phyloP scores from a whole-genome alignment of 1,140 invertebrate species.

The Ectropis grisescens region DNA sequence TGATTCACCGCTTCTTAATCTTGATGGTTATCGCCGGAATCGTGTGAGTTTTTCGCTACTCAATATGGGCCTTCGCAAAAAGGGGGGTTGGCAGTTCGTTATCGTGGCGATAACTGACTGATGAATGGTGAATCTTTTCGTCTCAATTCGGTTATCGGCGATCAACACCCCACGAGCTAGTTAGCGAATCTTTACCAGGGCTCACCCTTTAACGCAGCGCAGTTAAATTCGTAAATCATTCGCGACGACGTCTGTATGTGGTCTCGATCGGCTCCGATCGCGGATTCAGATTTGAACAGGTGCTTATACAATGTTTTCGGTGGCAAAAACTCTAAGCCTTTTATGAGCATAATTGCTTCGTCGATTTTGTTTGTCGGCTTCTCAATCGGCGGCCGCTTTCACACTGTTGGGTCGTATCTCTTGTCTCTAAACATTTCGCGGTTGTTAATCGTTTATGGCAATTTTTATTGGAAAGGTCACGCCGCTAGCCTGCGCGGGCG shows the following conservation, averaged over 20 bases:
- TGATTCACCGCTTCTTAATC: background rate
- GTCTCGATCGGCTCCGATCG: constrained; percentile 23
- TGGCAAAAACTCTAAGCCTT: constrained; percentile 27
- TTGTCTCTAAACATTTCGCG: too few relatives aligned
- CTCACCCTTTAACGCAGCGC: constrained; percentile 12
- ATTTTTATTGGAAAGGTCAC: constrained; percentile 24
- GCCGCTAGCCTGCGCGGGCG: background rate
- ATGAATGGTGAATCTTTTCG: constrained; percentile 47
- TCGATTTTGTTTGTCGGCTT: constrained; percentile 28
- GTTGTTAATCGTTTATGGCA: constrained; percentile 1
- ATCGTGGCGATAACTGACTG: constrained; percentile 48
- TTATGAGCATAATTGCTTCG: constrained; percentile 40
- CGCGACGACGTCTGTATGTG: constrained; percentile 45
- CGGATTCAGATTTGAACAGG: constrained; percentile 33
- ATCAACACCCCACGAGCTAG: constrained; percentile 50
- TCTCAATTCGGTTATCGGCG: constrained; percentile 60
- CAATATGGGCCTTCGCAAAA: constrained; percentile 37
- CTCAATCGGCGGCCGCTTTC: constrained; percentile 18
- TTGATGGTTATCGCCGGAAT: constrained; percentile 22
- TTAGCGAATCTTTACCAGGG: constrained; percentile 38
- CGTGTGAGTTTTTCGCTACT: constrained; percentile 34
- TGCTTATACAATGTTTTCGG: constrained; percentile 31
- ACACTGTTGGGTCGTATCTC: too few relatives aligned
- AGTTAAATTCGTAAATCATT: constrained; percentile 48
- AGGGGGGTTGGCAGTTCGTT: constrained; percentile 37